A percentile compares a stretch with the other conserved stretches of the same genome.
Conservation (phyloP, 1,140 invertebrate species). For the Ganaspis sp. region DNA sequence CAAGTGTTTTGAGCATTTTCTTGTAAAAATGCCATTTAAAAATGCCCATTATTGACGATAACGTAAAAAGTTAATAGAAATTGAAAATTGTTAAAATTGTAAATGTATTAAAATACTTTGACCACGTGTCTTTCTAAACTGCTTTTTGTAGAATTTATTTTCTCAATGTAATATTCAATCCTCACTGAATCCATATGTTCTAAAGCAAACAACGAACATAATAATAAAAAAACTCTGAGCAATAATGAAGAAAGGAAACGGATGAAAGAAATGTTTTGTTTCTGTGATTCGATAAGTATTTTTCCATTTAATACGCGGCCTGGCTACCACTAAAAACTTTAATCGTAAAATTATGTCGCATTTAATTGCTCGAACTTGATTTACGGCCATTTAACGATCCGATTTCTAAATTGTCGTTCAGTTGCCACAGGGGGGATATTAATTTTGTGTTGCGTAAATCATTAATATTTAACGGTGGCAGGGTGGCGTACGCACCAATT, state of each 20-base stretch:
- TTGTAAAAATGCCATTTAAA: too few species aligned
- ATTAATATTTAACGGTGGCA: slow-evolving; percentile 59
- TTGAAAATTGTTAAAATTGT: too few species aligned
- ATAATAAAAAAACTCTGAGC: too few species aligned
- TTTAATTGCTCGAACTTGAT: slow-evolving; percentile 64
- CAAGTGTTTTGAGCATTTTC: too few species aligned
- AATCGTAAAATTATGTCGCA: slow-evolving; percentile 61
- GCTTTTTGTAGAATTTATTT: too few species aligned
- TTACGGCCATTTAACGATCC: slow-evolving; percentile 58
- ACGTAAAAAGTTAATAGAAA: too few species aligned
- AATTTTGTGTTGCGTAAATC: slow-evolving; percentile 58
- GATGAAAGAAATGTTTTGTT: not conserved
- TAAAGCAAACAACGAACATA: too few species aligned
- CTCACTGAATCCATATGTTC: too few species aligned
- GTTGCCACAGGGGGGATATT: slow-evolving; percentile 51
- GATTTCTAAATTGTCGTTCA: slow-evolving; percentile 60
- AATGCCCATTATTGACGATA: too few species aligned
- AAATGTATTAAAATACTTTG: too few species aligned
- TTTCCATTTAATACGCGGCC: slow-evolving; percentile 51
- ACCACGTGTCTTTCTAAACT: too few species aligned
- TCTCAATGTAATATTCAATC: too few species aligned
- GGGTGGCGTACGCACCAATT: not conserved
- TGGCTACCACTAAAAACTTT: slow-evolving; percentile 55
- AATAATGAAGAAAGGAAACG: not conserved
- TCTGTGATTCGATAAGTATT: slow-evolving; percentile 28